These are phyloP conservation scores for Zoanthus sansibaricus DNA, from an alignment of 92 coral and sea anemone species.

Conservation along the genomic window DNA sequence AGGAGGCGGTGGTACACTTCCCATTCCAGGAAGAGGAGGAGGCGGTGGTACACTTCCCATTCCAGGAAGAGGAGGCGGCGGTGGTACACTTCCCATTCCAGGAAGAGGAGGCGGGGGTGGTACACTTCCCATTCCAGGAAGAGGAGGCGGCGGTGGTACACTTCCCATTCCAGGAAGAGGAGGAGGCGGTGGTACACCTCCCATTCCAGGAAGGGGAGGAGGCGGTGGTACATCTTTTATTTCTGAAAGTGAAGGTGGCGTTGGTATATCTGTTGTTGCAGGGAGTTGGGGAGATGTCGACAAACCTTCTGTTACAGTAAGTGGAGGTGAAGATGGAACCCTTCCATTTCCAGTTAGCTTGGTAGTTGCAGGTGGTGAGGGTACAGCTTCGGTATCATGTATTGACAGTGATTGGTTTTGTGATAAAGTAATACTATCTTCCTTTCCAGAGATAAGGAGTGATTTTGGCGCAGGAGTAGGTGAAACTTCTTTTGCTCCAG, in stretches of 20 bases:
- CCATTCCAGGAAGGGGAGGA: constrained; percentile 77
- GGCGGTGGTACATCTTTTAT: constrained; percentile 70
- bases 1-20: constrained; percentile 83
- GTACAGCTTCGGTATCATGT: constrained; percentile 48
- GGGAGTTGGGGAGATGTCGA: constrained; percentile 55
- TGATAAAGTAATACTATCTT: background rate
- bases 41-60: constrained; percentile 76
- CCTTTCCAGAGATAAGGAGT: constrained; percentile 49
- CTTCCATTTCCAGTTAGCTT: constrained; percentile 61
- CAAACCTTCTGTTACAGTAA: constrained; percentile 65
- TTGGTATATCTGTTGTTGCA: constrained; percentile 60
- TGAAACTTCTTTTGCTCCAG: background rate
- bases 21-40: constrained; percentile 72
- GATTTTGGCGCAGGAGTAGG: constrained; percentile 41
- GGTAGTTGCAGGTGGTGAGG: constrained; percentile 75
- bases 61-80: constrained; percentile 70
- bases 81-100: constrained; percentile 49
- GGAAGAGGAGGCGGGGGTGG: constrained; percentile 72
- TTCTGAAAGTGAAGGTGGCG: constrained; percentile 78
- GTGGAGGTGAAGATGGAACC: constrained; percentile 70
- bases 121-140: constrained; percentile 66
- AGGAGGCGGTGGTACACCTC: constrained; percentile 33
- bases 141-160: constrained; percentile 83
- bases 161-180: constrained; percentile 73
- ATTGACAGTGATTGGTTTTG: background rate